Percentiles rank a stretch among this genome's conserved stretches.
Evolutionary conservation across 1,140 invertebrate species (phyloP).

Genomic region (Globodera rostochiensis): DNA sequence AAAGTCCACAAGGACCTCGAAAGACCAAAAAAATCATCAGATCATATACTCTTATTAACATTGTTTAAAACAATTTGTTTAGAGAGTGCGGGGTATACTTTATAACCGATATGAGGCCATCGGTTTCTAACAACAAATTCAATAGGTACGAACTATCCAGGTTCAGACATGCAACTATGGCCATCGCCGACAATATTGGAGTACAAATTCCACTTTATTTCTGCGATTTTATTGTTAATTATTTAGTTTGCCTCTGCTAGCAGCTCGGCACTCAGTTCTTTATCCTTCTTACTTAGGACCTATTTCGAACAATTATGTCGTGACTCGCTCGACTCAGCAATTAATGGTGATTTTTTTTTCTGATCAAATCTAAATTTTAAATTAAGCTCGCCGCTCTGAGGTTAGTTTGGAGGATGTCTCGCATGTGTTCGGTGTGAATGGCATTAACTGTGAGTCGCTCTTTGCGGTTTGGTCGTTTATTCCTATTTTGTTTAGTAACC

Average conservation of each 20-base stretch:
- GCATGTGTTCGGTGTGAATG: conserved; percentile 5
- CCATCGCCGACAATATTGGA: conserved; percentile 26
- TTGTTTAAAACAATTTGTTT: too few species aligned
- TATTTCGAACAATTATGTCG: conserved; percentile 30
- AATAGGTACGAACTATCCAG: conserved; percentile 17
- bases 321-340: background rate
- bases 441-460: background rate
- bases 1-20: too few species aligned
- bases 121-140: conserved; percentile 18
- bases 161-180: conserved; percentile 12
- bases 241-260: conserved; percentile 18
- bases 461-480: background rate
- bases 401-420: conserved; percentile 22
- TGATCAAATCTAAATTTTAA: background rate
- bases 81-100: too few species aligned
- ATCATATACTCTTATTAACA: too few species aligned
- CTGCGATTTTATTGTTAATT: background rate
- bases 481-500: conserved; percentile 4
- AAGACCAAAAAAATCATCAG: too few species aligned
- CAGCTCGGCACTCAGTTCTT: conserved; percentile 11
- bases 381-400: conserved; percentile 6
- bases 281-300: conserved; percentile 16
- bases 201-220: conserved; percentile 5
- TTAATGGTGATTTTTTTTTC: background rate
- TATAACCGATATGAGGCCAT: background rate